These are phyloP conservation scores for Colletes latitarsis DNA, from an alignment of 1,140 invertebrate species.

Conservation along the genomic window DNA sequence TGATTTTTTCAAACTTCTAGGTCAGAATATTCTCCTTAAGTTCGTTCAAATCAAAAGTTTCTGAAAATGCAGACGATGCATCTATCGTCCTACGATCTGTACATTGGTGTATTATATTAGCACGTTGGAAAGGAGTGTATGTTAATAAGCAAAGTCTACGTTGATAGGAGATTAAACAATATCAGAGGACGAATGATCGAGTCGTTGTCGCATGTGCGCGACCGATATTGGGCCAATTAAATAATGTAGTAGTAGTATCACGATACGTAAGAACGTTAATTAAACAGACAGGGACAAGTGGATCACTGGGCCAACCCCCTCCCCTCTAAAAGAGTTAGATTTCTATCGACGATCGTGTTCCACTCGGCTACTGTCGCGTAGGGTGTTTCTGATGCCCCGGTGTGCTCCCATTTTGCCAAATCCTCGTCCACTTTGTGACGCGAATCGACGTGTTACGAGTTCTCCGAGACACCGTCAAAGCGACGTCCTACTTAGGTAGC, in stretches of 20 bases:
- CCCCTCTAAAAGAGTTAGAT: neutral
- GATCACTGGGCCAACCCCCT: neutral
- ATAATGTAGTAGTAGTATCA: too few relatives aligned
- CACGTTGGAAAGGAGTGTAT: neutral
- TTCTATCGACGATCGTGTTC: constrained; percentile 7
- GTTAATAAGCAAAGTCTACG: neutral
- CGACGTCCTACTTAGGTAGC: constrained; percentile 38
- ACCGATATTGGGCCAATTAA: too few relatives aligned
- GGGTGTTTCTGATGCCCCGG: constrained; percentile 45
- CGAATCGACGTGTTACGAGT: constrained; percentile 8
- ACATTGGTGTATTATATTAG: constrained; percentile 19
- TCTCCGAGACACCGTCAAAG: constrained; percentile 21
- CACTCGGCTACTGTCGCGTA: constrained; percentile 17
- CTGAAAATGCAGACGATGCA: neutral
- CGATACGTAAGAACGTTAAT: neutral
- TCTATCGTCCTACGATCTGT: neutral
- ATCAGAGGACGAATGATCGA: neutral
- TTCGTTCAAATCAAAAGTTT: neutral
- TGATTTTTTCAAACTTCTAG: too few relatives aligned
- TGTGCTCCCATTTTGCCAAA: constrained; percentile 57
- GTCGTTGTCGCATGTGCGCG: neutral
- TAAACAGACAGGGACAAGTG: neutral
- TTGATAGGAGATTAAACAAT: neutral
- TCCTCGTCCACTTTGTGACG: constrained; percentile 17
- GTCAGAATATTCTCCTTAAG: neutral